Evolutionary conservation across 2,797 vertebrate genomes (phyloP).

Genomic region (Odontamblyopus lacepedii): DNA sequence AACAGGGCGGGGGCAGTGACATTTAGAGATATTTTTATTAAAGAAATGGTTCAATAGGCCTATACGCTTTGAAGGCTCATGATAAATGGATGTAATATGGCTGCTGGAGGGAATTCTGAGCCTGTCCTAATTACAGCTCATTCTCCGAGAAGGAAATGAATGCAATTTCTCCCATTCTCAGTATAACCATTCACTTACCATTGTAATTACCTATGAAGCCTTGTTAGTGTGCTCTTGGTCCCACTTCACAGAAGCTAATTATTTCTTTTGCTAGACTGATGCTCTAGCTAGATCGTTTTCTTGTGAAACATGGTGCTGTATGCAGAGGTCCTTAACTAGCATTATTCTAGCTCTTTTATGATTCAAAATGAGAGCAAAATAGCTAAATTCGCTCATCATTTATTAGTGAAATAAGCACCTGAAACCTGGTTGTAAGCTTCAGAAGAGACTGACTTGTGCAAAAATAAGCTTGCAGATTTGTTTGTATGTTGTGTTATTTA

Average conservation of each 20-base stretch:
- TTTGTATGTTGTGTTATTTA: too few relatives aligned
- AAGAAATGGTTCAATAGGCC: not conserved
- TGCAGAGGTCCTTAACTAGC: not conserved
- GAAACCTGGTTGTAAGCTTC: too few relatives aligned
- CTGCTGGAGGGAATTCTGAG: not conserved
- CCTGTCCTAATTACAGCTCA: not conserved
- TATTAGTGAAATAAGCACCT: too few relatives aligned
- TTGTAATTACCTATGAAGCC: not conserved
- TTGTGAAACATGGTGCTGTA: not conserved
- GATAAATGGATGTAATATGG: constrained; percentile 1
- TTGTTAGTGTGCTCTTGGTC: not conserved
- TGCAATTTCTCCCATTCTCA: not conserved
- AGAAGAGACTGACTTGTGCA: too few relatives aligned
- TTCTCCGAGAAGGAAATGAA: not conserved
- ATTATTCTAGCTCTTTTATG: too few relatives aligned
- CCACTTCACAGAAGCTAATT: not conserved
- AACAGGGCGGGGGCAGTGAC: not conserved
- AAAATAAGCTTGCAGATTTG: too few relatives aligned
- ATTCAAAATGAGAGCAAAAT: too few relatives aligned
- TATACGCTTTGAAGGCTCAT: not conserved
- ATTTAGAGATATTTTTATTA: not conserved
- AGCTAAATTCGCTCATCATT: too few relatives aligned
- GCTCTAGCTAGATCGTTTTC: not conserved
- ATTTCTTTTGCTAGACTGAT: not conserved
- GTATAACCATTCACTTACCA: not conserved